Percentiles rank a stretch among this genome's conserved stretches.
Conservation (phyloP, 2,113 vertebrate species). For the Numenius arquata region DNA sequence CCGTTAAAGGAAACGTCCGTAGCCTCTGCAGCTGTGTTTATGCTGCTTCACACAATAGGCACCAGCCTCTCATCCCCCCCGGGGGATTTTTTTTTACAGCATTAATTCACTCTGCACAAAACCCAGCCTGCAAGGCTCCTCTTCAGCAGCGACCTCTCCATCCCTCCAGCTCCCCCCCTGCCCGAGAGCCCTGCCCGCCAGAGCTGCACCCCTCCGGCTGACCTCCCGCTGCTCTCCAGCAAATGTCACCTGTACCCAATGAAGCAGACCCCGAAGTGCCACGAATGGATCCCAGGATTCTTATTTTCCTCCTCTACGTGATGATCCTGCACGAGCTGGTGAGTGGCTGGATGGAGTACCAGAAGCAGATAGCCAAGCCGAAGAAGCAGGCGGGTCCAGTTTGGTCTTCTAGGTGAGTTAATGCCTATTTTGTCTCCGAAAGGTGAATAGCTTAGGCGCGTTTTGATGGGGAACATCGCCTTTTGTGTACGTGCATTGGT, state of each 20-base stretch:
- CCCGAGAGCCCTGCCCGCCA: background rate
- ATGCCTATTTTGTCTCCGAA: background rate
- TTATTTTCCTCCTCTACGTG: conserved; percentile 88
- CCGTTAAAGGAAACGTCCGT: background rate
- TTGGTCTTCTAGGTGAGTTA: conserved; percentile 78
- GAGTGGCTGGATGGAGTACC: conserved; percentile 87
- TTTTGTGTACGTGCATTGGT: accelerated
- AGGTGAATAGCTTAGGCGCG: background rate
- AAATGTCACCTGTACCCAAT: conserved; percentile 49
- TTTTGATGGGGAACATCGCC: background rate
- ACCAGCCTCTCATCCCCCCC: background rate
- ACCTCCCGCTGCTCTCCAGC: background rate
- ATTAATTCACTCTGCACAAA: background rate
- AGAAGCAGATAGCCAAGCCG: conserved; percentile 79
- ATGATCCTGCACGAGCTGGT: conserved; percentile 88
- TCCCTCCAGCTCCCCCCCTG: background rate
- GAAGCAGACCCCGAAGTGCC: conserved; percentile 57
- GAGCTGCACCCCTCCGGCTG: background rate
- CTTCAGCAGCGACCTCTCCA: background rate
- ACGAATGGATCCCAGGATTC: conserved; percentile 85
- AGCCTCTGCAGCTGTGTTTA: background rate
- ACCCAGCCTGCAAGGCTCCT: background rate
- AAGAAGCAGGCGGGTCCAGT: conserved; percentile 73
- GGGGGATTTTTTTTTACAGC: background rate
- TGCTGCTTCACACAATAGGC: background rate